These are phyloP conservation scores for Netelia virgata DNA, from an alignment of 2,888 invertebrate genomes.

Conservation along the genomic window DNA sequence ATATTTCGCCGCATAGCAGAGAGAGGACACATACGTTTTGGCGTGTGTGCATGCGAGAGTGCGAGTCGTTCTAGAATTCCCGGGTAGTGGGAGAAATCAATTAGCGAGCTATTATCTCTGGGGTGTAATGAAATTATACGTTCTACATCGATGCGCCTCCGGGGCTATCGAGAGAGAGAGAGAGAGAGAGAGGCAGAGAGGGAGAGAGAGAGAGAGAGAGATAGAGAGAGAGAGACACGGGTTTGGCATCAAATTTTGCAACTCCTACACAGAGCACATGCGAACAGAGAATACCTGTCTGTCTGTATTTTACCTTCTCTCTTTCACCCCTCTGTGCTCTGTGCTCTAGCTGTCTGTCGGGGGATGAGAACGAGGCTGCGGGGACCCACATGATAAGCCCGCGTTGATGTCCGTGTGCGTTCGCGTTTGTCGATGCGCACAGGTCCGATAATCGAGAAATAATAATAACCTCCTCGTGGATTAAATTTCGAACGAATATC, in stretches of 20 bases:
- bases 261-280: slow-evolving; percentile 5
- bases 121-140: slow-evolving; percentile 73
- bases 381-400: slow-evolving; percentile 55
- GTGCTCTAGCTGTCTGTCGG: background rate
- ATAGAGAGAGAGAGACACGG: background rate
- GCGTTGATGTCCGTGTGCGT: background rate
- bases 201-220: slow-evolving; percentile 1
- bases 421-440: slow-evolving; percentile 18
- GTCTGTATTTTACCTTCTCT: background rate
- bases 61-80: slow-evolving; percentile 24
- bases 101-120: slow-evolving; percentile 73
- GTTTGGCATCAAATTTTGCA: slow-evolving; percentile 33
- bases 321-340: slow-evolving; percentile 1
- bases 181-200: background rate
- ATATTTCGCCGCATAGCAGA: slow-evolving; percentile 17
- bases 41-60: background rate
- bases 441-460: slow-evolving; percentile 61
- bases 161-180: slow-evolving; percentile 36
- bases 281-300: background rate
- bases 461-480: slow-evolving; percentile 53
- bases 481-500: slow-evolving; percentile 55
- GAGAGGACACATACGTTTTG: background rate
- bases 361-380: slow-evolving; percentile 57
- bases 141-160: slow-evolving; percentile 68
- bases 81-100: slow-evolving; percentile 69